These are phyloP conservation scores for Amblyjoppa proteus DNA, from an alignment of 2,888 invertebrate species.

Conservation along the genomic window DNA sequence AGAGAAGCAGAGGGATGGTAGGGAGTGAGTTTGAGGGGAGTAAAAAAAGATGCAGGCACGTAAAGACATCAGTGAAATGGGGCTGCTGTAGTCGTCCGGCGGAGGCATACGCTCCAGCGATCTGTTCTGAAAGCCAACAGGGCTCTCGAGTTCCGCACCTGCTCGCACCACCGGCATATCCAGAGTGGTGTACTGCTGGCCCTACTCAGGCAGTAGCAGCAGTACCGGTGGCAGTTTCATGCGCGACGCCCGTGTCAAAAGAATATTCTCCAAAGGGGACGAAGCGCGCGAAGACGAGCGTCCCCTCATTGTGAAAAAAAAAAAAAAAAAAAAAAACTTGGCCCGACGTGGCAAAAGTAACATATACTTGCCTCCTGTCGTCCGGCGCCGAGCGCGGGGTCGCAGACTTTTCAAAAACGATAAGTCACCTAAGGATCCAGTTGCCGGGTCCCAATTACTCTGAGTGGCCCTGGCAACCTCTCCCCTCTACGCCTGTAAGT, in stretches of 20 bases:
- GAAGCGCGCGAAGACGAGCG: conserved; percentile 30
- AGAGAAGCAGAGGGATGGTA: neutral
- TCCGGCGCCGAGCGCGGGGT: neutral
- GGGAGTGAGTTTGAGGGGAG: neutral
- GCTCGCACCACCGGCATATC: conserved; percentile 2
- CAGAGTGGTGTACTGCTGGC: neutral
- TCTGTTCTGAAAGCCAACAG: conserved; percentile 50
- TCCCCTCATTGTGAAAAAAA: neutral
- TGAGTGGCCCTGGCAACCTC: too few relatives aligned
- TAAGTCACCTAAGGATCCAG: neutral
- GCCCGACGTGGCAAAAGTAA: neutral
- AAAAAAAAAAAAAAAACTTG: conserved; percentile 1
- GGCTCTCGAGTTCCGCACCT: conserved; percentile 30
- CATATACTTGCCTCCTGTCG: neutral
- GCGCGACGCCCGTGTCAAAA: conserved; percentile 43
- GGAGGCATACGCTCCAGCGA: conserved; percentile 50
- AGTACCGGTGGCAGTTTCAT: conserved; percentile 18
- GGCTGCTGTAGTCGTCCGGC: conserved; percentile 40
- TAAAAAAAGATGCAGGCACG: conserved; percentile 24
- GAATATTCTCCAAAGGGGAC: conserved; percentile 49
- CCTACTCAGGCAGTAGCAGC: neutral
- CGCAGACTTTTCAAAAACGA: neutral
- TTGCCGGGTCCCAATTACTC: too few relatives aligned
- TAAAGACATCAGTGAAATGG: conserved; percentile 57
- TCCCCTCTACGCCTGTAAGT: too few relatives aligned